Conservation (phyloP, 1,140 invertebrate genomes). For the Pseudachorutes palmiensis region DNA sequence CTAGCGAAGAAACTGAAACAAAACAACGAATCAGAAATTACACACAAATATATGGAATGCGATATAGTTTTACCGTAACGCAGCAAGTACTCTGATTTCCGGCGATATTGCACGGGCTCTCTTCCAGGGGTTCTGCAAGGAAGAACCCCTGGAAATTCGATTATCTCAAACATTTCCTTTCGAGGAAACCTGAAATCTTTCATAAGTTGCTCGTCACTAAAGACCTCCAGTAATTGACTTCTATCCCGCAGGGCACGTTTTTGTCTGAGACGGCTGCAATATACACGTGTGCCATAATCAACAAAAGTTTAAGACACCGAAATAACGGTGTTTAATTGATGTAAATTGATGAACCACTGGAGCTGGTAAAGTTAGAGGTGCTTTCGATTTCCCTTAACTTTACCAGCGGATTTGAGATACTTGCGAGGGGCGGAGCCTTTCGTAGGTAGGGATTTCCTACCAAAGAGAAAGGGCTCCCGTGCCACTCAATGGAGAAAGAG, state of each 20-base stretch:
- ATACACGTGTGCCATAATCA: neutral
- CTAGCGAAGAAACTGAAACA: constrained; percentile 7
- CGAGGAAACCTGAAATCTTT: constrained; percentile 3
- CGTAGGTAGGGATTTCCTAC: neutral
- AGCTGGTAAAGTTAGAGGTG: neutral
- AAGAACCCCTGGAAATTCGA: neutral
- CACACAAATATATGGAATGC: neutral
- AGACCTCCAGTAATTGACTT: neutral
- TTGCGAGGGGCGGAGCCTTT: neutral
- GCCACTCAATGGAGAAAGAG: neutral
- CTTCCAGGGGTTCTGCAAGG: neutral
- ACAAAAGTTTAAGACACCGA: neutral
- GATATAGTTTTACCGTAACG: neutral
- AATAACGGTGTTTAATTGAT: neutral
- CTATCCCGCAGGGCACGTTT: neutral
- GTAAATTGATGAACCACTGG: neutral
- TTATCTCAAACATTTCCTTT: neutral
- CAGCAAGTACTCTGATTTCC: constrained; percentile 1
- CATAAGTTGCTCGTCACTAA: neutral
- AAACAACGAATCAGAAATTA: neutral
- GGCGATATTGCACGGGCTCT: neutral
- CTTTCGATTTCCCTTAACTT: neutral
- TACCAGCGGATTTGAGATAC: neutral
- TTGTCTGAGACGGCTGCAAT: neutral
- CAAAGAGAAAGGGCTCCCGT: neutral